Percentiles rank a stretch among this genome's conserved stretches.
Conservation (phyloP, 2,113 vertebrate genomes). For the Sinocyclocheilus maitianheensis region DNA sequence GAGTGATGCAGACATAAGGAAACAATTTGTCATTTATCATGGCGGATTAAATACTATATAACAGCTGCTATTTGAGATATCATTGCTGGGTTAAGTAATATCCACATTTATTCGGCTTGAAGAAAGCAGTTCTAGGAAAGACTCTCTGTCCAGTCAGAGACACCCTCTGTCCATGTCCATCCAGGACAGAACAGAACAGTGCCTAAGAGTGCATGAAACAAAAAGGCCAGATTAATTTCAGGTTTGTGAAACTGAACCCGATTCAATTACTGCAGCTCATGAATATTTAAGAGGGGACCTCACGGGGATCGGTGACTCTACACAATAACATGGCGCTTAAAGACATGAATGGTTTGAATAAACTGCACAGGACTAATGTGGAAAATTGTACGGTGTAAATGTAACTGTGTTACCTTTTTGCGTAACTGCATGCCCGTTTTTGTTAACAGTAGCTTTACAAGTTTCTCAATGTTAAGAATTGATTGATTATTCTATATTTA, state of each 20-base stretch:
- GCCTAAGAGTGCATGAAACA: conserved; percentile 57
- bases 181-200: conserved; percentile 45
- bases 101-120: neutral
- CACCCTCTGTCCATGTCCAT: neutral
- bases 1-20: neutral
- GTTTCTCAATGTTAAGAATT: neutral
- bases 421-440: neutral
- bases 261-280: conserved; percentile 64
- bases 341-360: conserved; percentile 69
- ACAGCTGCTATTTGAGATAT: neutral
- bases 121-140: neutral
- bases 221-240: conserved; percentile 55
- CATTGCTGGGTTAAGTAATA: neutral
- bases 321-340: conserved; percentile 60
- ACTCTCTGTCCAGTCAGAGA: neutral
- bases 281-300: conserved; percentile 64
- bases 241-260: conserved; percentile 60
- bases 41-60: neutral
- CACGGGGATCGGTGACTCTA: conserved; percentile 66
- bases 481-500: neutral
- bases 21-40: neutral
- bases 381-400: neutral
- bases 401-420: neutral
- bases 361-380: conserved; percentile 19
- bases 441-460: neutral